These are phyloP conservation scores for Pongo abelii DNA, from an alignment of 2,113 vertebrate species.

Conservation along the genomic window DNA sequence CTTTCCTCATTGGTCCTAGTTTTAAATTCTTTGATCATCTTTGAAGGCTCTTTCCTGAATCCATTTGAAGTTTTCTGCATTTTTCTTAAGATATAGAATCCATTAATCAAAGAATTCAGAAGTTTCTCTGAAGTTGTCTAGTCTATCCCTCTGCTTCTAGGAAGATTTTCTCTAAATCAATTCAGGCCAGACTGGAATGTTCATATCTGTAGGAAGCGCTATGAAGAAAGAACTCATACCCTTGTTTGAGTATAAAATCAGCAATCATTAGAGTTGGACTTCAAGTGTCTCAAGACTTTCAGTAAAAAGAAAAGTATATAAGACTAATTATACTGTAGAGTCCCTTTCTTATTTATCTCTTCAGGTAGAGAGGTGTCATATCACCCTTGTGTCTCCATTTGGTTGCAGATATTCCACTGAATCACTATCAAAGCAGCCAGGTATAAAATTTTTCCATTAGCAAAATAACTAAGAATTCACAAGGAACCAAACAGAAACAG, in stretches of 20 bases:
- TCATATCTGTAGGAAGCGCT: neutral
- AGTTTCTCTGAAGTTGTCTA: constrained; percentile 1
- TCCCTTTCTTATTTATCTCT: neutral
- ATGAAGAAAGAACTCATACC: neutral
- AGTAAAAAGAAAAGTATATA: neutral
- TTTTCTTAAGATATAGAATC: constrained; percentile 34
- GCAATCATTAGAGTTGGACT: neutral
- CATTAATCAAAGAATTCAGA: constrained; percentile 26
- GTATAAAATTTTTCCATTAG: neutral
- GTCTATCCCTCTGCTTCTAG: neutral
- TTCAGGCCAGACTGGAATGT: neutral
- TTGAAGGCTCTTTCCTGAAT: constrained; percentile 23
- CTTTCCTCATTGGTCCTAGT: neutral
- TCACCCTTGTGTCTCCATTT: neutral
- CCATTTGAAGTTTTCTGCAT: neutral
- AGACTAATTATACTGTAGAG: neutral
- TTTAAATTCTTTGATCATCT: constrained; percentile 7
- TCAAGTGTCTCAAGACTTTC: constrained; percentile 5
- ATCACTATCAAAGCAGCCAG: neutral
- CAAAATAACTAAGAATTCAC: neutral
- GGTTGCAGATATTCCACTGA: neutral
- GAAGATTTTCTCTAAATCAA: constrained; percentile 23
- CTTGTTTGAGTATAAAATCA: constrained; percentile 25
- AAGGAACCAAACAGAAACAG: neutral
- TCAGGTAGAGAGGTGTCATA: neutral